Base-by-base conservation (phyloP, 2,113 vertebrate genomes). In the Toxotes chatareus region DNA sequence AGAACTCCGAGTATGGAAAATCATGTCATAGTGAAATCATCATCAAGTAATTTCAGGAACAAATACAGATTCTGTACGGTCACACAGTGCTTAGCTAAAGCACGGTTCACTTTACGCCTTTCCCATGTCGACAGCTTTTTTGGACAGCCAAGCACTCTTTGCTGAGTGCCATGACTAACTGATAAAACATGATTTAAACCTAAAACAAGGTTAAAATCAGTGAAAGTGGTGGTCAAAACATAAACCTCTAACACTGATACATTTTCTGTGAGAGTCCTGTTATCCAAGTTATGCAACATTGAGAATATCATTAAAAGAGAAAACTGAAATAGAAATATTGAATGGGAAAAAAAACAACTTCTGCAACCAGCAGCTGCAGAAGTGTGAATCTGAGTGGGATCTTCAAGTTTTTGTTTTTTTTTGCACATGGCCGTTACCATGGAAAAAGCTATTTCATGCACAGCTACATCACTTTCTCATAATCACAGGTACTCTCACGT, bases 1-100 rank as follows among this genome's bases (percentile, higher is more conserved):
- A 14, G 9, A 74, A 9, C 53, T 59, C 51, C 17, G 34, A 51
- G n/a, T 4, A 23, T 65, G 86, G 84, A 89, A 89, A 82, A 80
- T 56, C 0, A 72, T 44, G 66, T 87, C 59, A 85, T 67, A 64
- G 53, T 77, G 12, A 64, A 47, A 47, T 76, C 65, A 77, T 3
- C 5, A 17, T 47, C 2, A 66, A 76, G 60, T 89, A 23, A 86
- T 82, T 76, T 55, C 5, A 51, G 53, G 38, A 76, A 69, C 42
- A 32, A 44, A 53, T 19, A 14, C 9, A 32, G 27, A 36, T 49
- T 73, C 16, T 61, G 49, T 56, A 70, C 40, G 63, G 34, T 73
- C 17, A 66, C 66, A 64, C 23, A 3, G 59, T 42, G 36, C 19
- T 74, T 12, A 62, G 19, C 19, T 10, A 12, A 44, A 42, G 16